These are phyloP conservation scores for Chrysolina americana DNA, from an alignment of 2,888 invertebrate genomes.

Conservation along the genomic window DNA sequence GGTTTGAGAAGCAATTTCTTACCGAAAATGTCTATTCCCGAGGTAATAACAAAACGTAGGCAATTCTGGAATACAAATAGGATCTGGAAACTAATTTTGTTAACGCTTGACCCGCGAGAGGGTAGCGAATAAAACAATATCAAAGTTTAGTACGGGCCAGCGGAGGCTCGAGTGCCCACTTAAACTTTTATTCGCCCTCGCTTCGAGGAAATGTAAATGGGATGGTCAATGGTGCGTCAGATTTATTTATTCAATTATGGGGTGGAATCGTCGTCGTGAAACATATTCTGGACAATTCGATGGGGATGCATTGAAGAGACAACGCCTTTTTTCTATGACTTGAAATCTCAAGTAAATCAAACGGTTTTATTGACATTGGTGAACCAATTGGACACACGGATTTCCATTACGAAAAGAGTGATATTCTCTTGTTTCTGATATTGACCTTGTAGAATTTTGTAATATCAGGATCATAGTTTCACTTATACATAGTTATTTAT, in stretches of 20 bases:
- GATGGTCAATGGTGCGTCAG: slow-evolving; percentile 33
- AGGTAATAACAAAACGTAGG: slow-evolving; percentile 65
- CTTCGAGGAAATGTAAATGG: slow-evolving; percentile 20
- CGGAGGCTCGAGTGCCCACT: slow-evolving; percentile 59
- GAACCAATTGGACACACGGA: too few species aligned
- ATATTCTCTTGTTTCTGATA: too few species aligned
- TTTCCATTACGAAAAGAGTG: too few species aligned
- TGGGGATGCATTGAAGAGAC: neutral
- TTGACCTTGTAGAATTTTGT: too few species aligned
- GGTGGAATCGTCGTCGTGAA: neutral
- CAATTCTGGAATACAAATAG: slow-evolving; percentile 70
- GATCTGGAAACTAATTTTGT: slow-evolving; percentile 68
- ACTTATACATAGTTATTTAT: too few species aligned
- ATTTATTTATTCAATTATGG: slow-evolving; percentile 38
- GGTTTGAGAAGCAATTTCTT: slow-evolving; percentile 58
- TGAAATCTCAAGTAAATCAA: too few species aligned
- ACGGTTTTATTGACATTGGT: too few species aligned
- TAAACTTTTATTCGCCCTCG: slow-evolving; percentile 60
- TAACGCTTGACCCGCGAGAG: slow-evolving; percentile 68
- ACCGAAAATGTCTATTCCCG: slow-evolving; percentile 63
- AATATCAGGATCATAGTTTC: too few species aligned
- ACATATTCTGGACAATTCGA: neutral
- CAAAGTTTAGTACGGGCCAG: slow-evolving; percentile 69
- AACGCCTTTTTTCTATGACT: neutral
- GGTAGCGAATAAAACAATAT: slow-evolving; percentile 70